Evolutionary conservation across 1,140 invertebrate species (phyloP).

Genomic region (Ceratosolen fusciceps): DNA sequence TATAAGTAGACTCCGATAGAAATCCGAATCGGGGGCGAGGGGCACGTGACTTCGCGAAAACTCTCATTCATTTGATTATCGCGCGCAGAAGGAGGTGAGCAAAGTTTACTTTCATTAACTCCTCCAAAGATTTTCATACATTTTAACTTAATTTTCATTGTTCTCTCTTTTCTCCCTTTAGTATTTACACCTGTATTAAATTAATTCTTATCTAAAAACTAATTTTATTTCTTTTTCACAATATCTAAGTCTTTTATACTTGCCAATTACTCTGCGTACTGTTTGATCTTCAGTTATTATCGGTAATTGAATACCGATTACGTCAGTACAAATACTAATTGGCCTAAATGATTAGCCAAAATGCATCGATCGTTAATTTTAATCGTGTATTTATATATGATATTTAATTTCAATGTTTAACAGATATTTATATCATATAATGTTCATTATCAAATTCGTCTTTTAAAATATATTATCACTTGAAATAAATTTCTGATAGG

Average conservation of each 20-base stretch:
- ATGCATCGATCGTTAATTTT: too few species aligned
- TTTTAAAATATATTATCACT: too few species aligned
- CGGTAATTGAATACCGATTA: neutral
- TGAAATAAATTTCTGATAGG: too few species aligned
- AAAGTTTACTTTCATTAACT: constrained; percentile 37
- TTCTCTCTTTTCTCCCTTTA: neutral
- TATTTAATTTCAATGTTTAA: too few species aligned
- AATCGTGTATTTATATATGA: neutral
- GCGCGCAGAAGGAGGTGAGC: neutral
- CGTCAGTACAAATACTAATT: neutral
- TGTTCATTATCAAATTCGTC: too few species aligned
- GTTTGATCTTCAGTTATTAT: neutral
- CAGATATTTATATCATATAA: too few species aligned
- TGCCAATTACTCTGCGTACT: too few species aligned
- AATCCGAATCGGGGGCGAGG: constrained; percentile 16
- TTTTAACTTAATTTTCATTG: neutral
- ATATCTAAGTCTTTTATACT: too few species aligned
- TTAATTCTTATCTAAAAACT: too few species aligned
- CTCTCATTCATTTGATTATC: constrained; percentile 31
- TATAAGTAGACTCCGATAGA: constrained; percentile 33
- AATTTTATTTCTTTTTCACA: neutral
- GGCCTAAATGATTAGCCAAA: neutral
- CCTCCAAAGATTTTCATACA: constrained; percentile 10
- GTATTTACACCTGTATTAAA: too few species aligned
- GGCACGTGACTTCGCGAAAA: constrained; percentile 26